phyloP scores from a whole-genome alignment of 2,797 vertebrate species.

The Gymnocypris eckloni region DNA sequence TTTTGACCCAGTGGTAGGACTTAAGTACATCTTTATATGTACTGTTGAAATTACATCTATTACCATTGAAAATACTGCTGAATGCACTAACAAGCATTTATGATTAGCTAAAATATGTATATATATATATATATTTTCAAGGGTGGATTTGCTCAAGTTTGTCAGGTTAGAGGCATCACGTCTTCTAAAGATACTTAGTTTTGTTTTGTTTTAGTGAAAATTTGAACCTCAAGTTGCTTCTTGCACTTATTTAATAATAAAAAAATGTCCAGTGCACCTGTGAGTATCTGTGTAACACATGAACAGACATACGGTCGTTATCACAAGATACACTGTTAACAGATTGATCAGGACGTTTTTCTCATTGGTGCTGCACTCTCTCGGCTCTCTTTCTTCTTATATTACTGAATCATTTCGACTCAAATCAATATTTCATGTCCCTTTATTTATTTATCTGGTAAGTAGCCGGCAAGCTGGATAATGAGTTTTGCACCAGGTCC shows the following conservation, averaged over 20 bases:
- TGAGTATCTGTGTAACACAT: neutral
- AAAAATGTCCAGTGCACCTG: neutral
- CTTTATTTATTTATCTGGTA: constrained; percentile 16
- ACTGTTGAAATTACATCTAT: too few relatives aligned
- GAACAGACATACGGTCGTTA: neutral
- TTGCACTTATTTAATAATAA: too few relatives aligned
- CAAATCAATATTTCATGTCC: constrained; percentile 15
- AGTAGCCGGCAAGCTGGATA: neutral
- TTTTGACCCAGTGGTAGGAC: too few relatives aligned
- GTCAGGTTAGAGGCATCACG: neutral
- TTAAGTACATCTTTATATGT: too few relatives aligned
- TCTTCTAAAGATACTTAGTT: neutral
- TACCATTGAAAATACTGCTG: too few relatives aligned
- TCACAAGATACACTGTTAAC: constrained; percentile 2
- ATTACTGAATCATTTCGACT: constrained; percentile 2
- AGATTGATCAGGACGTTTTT: neutral
- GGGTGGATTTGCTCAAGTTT: neutral
- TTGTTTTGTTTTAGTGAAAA: neutral
- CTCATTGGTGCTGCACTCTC: neutral
- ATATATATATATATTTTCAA: neutral
- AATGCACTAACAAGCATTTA: too few relatives aligned
- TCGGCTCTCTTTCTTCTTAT: neutral
- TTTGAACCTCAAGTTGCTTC: neutral
- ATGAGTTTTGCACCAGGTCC: constrained; percentile 14
- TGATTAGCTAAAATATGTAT: too few relatives aligned